phyloP scores from a whole-genome alignment of 2,113 vertebrate species.

The Melanocharis versteri region DNA sequence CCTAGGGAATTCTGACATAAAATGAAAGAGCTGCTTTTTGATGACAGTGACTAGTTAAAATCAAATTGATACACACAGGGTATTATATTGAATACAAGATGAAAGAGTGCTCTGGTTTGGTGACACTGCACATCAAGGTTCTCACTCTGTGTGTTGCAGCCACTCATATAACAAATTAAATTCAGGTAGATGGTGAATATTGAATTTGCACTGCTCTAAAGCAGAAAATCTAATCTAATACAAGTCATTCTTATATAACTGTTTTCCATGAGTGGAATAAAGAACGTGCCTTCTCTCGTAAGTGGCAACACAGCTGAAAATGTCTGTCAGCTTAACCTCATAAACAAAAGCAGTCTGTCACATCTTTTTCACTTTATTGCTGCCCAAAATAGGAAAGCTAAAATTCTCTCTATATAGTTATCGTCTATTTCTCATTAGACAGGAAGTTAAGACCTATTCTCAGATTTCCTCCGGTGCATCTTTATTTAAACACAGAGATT shows the following conservation, averaged over 20 bases:
- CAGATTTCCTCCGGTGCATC: neutral
- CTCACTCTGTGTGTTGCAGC: neutral
- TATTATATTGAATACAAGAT: neutral
- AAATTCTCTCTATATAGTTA: neutral
- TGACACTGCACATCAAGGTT: neutral
- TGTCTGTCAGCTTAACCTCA: conserved; percentile 1
- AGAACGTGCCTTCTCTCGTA: neutral
- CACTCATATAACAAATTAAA: neutral
- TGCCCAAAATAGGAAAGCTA: conserved; percentile 4
- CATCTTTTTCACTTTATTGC: neutral
- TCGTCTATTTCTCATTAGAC: conserved; percentile 1
- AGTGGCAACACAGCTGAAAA: neutral
- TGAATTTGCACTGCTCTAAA: neutral
- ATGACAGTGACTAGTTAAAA: neutral
- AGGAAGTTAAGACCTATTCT: neutral
- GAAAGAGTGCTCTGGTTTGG: neutral
- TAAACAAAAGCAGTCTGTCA: conserved; percentile 4
- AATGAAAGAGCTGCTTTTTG: neutral
- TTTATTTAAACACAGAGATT: conserved; percentile 35
- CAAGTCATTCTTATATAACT: neutral
- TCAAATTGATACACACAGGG: neutral
- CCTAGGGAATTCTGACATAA: neutral
- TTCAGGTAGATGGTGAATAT: neutral
- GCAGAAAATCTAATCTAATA: neutral
- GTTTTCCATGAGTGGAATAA: neutral